A percentile compares a stretch with the other conserved stretches of the same genome.
phyloP scores from a whole-genome alignment of 2,888 invertebrate genomes.

The Perithous albicinctus region DNA sequence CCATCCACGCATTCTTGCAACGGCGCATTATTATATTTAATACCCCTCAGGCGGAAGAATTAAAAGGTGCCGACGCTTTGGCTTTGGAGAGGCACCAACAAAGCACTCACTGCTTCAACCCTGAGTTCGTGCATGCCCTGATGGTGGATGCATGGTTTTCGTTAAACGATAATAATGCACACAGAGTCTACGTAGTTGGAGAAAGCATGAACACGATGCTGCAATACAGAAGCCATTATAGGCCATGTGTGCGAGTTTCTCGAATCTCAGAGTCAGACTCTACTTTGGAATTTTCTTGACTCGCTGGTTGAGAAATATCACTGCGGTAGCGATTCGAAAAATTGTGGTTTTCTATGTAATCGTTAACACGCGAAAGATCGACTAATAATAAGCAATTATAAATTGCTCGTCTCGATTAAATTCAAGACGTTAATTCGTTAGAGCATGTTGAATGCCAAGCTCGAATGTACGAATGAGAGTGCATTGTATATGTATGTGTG shows the following conservation, averaged over 20 bases:
- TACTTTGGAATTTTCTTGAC: background rate
- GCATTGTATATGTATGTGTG: background rate
- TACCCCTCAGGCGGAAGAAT: slow-evolving; percentile 22
- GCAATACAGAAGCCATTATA: slow-evolving; percentile 1
- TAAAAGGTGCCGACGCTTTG: slow-evolving; percentile 57
- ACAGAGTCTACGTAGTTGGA: background rate
- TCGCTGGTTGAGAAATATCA: background rate
- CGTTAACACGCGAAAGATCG: slow-evolving; percentile 20
- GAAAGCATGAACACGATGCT: slow-evolving; percentile 3
- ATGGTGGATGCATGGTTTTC: slow-evolving; percentile 37
- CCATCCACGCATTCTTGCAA: slow-evolving; percentile 10
- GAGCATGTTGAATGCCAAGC: slow-evolving; percentile 23
- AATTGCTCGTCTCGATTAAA: slow-evolving; percentile 57
- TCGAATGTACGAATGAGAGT: background rate
- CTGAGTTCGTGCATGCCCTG: slow-evolving; percentile 8
- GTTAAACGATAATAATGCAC: slow-evolving; percentile 4
- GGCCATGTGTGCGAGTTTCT: slow-evolving; percentile 28
- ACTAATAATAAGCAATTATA: slow-evolving; percentile 41
- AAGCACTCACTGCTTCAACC: slow-evolving; percentile 41
- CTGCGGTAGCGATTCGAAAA: too few species aligned
- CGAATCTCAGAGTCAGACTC: background rate
- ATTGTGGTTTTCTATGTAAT: too few species aligned
- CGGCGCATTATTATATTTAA: background rate
- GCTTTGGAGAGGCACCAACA: slow-evolving; percentile 5
- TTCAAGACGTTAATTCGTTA: slow-evolving; percentile 58